Evolutionary conservation across 2,113 vertebrate genomes (phyloP).

Genomic region (Nothoprocta perdicaria): DNA sequence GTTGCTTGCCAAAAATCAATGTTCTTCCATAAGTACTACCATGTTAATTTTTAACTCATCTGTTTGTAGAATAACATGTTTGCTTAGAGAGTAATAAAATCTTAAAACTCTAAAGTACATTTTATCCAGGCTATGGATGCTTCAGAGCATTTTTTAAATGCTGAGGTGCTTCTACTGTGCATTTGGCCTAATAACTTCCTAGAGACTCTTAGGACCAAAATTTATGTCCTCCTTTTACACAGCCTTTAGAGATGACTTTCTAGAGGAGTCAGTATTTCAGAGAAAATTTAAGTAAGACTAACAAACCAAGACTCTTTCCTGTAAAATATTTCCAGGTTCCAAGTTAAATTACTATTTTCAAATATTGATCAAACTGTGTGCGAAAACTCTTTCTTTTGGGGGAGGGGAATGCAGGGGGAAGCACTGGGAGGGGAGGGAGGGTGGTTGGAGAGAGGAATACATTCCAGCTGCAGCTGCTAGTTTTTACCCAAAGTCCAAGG

Average conservation of each 20-base stretch:
- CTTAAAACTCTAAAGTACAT: background rate
- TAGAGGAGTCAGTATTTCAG: background rate
- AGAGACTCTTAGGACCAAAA: background rate
- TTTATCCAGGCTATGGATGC: background rate
- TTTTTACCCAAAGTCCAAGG: background rate
- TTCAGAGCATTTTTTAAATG: background rate
- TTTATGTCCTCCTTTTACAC: fast-evolving
- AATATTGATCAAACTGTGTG: background rate
- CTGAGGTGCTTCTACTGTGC: fast-evolving
- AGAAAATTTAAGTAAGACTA: background rate
- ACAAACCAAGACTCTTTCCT: background rate
- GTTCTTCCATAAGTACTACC: background rate
- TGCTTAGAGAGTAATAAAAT: background rate
- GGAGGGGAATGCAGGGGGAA: background rate
- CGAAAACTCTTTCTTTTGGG: background rate
- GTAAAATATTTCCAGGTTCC: background rate
- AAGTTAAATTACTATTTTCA: background rate
- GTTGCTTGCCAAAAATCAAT: background rate
- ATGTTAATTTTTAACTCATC: background rate
- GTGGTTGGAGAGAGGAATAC: background rate
- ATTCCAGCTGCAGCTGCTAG: background rate
- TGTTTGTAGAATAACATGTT: background rate
- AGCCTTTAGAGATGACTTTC: background rate
- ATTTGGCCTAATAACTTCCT: background rate
- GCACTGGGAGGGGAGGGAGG: too few relatives aligned